phyloP scores from a whole-genome alignment of 2,113 vertebrate genomes.

The Macrotus californicus region DNA sequence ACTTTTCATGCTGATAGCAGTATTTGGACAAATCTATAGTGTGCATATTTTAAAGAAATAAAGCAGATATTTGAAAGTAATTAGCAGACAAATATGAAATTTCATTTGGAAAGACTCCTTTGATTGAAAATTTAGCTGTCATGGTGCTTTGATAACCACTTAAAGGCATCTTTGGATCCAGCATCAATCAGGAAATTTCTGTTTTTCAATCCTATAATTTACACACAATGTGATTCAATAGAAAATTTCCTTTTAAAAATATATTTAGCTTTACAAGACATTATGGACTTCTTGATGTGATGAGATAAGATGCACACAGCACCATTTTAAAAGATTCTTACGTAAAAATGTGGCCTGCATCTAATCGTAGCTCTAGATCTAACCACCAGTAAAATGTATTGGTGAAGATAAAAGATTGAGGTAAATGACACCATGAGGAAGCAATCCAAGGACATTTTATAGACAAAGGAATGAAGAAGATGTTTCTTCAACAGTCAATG shows the following conservation, averaged over 20 bases:
- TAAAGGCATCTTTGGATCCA: not conserved
- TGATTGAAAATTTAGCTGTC: not conserved
- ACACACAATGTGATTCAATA: not conserved
- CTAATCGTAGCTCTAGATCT: not conserved
- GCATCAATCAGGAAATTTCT: not conserved
- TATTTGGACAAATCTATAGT: not conserved
- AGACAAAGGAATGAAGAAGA: not conserved
- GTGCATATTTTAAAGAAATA: not conserved
- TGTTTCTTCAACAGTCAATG: not conserved
- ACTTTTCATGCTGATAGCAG: not conserved
- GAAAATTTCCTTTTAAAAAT: conserved; percentile 9
- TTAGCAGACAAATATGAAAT: not conserved
- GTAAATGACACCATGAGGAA: not conserved
- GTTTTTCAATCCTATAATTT: not conserved
- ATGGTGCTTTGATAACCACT: not conserved
- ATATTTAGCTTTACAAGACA: not conserved
- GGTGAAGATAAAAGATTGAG: not conserved
- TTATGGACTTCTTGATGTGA: not conserved
- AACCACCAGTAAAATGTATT: not conserved
- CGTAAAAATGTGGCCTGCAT: not conserved
- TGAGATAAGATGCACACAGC: not conserved
- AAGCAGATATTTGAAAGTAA: not conserved
- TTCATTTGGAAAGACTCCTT: not conserved
- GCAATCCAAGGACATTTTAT: not conserved
- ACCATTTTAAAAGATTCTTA: not conserved